A percentile compares a stretch with the other conserved stretches of the same genome.
Evolutionary conservation across 2,797 vertebrate genomes (phyloP).

Genomic region (Vipera ursinii): DNA sequence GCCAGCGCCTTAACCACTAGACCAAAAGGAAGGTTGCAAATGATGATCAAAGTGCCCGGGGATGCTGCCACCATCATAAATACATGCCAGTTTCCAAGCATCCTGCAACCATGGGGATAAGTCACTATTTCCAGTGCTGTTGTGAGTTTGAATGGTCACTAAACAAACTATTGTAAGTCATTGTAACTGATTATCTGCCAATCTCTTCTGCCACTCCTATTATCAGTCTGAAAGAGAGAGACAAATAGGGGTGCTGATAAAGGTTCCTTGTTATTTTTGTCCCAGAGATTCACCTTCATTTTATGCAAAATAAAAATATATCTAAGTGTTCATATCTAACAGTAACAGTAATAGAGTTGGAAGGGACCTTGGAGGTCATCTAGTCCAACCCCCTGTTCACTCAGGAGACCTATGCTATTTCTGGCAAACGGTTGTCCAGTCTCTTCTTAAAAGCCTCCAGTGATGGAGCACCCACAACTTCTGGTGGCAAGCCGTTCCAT

Average conservation of each 20-base stretch:
- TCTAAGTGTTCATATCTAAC: background rate
- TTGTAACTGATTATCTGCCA: slow-evolving; percentile 46
- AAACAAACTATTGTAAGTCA: background rate
- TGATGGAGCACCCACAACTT: background rate
- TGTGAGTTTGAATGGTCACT: background rate
- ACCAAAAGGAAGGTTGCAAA: background rate
- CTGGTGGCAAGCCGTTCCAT: background rate
- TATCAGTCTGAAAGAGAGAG: slow-evolving; percentile 28
- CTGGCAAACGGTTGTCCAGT: background rate
- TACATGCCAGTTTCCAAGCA: background rate
- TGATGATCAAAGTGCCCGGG: fast-evolving
- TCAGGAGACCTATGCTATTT: background rate
- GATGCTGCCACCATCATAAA: background rate
- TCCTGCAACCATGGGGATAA: background rate
- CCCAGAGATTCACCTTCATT: slow-evolving; percentile 31
- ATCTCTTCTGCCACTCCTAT: slow-evolving; percentile 40
- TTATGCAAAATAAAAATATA: slow-evolving; percentile 35
- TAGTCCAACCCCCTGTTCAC: background rate
- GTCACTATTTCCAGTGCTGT: background rate
- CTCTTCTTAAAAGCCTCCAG: background rate
- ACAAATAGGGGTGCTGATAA: slow-evolving; percentile 29
- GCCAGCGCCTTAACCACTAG: background rate
- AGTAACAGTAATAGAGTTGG: background rate
- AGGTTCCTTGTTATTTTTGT: slow-evolving; percentile 13
- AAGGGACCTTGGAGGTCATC: background rate